A percentile compares a stretch with the other conserved stretches of the same genome.
Evolutionary conservation across 2,113 vertebrate genomes (phyloP).

Genomic region (Stictonetta naevosa): DNA sequence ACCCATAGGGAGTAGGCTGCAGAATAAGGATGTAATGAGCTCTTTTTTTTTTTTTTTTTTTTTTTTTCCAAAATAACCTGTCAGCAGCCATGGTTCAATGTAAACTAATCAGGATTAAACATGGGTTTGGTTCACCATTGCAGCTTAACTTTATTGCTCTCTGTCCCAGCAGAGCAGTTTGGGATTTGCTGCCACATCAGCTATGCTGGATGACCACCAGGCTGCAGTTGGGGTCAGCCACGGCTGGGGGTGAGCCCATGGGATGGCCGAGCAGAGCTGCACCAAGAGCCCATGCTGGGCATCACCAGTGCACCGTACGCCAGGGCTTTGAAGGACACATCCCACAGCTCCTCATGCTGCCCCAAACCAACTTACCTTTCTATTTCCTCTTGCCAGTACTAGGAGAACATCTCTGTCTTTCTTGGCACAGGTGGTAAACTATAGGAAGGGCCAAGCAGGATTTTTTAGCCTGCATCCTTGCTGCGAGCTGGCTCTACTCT

Average conservation of each 20-base stretch:
- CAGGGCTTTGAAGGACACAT: neutral
- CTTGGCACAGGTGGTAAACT: neutral
- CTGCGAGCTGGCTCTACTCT: neutral
- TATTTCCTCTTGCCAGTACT: neutral
- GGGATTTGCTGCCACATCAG: neutral
- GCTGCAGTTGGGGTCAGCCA: neutral
- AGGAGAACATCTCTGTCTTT: neutral
- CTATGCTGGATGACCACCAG: neutral
- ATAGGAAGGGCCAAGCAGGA: neutral
- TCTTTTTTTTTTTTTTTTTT: slow-evolving; percentile 8
- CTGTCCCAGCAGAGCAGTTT: neutral
- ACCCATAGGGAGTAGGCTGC: neutral
- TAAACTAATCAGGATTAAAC: neutral
- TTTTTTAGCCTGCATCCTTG: neutral
- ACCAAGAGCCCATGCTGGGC: neutral
- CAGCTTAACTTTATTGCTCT: neutral
- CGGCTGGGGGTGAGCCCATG: neutral
- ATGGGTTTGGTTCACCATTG: neutral
- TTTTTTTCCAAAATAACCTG: slow-evolving; percentile 16
- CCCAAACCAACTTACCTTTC: neutral
- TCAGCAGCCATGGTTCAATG: neutral
- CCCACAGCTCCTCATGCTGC: neutral
- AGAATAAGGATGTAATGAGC: neutral
- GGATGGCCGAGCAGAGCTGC: neutral
- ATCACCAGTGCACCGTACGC: neutral